These are phyloP conservation scores for Timema podura DNA, from an alignment of 2,888 invertebrate genomes.

Conservation along the genomic window DNA sequence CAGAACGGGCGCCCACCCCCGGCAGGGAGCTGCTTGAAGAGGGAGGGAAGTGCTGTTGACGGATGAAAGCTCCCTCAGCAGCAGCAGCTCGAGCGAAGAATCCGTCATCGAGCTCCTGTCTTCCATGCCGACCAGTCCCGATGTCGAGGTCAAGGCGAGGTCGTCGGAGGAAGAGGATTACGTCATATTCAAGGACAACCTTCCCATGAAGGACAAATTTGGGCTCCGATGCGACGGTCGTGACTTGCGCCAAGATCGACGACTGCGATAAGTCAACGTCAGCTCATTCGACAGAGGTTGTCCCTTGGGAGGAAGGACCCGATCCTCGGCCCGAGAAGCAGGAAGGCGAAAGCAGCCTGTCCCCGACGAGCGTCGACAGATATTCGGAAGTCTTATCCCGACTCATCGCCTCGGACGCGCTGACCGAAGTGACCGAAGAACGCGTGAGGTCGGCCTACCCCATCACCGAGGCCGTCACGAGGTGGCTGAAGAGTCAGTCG, in stretches of 20 bases:
- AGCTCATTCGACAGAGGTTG: too few relatives aligned
- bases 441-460: slow-evolving; percentile 38
- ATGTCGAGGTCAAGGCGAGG: slow-evolving; percentile 3
- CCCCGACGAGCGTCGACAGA: neutral
- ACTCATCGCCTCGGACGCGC: slow-evolving; percentile 23
- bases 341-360: neutral
- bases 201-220: too few relatives aligned
- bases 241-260: too few relatives aligned
- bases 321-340: neutral
- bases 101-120: slow-evolving; percentile 25
- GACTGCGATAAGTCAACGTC: too few relatives aligned
- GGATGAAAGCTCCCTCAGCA: slow-evolving; percentile 17
- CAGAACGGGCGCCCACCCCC: slow-evolving; percentile 21
- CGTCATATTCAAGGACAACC: neutral
- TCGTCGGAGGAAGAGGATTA: slow-evolving; percentile 23
- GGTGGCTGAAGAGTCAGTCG: slow-evolving; percentile 49
- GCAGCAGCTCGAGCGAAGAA: slow-evolving; percentile 24
- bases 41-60: neutral
- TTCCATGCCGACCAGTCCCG: slow-evolving; percentile 25
- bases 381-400: slow-evolving; percentile 23
- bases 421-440: slow-evolving; percentile 5
- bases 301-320: too few relatives aligned
- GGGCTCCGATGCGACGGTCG: too few relatives aligned
- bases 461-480: slow-evolving; percentile 56
- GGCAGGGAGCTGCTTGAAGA: neutral